Evolutionary conservation across 2,797 vertebrate species (phyloP).

Genomic region (Liparis tanakae): DNA sequence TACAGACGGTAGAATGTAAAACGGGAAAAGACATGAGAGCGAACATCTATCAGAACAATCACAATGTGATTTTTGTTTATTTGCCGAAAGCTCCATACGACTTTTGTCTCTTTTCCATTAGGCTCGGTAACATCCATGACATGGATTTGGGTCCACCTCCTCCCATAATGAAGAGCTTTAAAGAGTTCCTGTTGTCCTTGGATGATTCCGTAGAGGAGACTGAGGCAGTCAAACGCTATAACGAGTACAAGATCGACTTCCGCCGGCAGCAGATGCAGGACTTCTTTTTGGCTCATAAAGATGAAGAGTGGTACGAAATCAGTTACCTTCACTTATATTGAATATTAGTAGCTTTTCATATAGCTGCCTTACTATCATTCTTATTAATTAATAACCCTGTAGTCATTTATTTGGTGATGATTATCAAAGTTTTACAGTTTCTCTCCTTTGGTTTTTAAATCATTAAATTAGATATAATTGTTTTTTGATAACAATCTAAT

Average conservation of each 20-base stretch:
- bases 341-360: constrained; percentile 5
- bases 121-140: constrained; percentile 93
- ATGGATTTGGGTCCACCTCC: constrained; percentile 90
- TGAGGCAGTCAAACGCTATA: constrained; percentile 93
- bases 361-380: not conserved
- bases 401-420: constrained; percentile 4
- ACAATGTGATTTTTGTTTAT: not conserved
- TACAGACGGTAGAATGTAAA: not conserved
- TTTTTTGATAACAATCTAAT: constrained; percentile 10
- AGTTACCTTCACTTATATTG: constrained; percentile 35
- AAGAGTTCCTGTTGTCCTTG: constrained; percentile 93
- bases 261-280: constrained; percentile 97
- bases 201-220: constrained; percentile 96
- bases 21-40: not conserved
- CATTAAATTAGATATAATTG: constrained; percentile 13
- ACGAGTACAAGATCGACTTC: constrained; percentile 95
- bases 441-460: constrained; percentile 9
- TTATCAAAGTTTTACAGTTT: not conserved
- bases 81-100: not conserved
- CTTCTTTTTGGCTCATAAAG: constrained; percentile 96
- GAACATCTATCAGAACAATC: not conserved
- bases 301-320: constrained; percentile 93
- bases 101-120: constrained; percentile 51
- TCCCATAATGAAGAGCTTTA: constrained; percentile 94
- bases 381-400: not conserved